Percentiles rank a stretch among this genome's conserved stretches.
These are phyloP conservation scores for Albula glossodonta DNA, from an alignment of 2,113 vertebrate species.

Conservation along the genomic window DNA sequence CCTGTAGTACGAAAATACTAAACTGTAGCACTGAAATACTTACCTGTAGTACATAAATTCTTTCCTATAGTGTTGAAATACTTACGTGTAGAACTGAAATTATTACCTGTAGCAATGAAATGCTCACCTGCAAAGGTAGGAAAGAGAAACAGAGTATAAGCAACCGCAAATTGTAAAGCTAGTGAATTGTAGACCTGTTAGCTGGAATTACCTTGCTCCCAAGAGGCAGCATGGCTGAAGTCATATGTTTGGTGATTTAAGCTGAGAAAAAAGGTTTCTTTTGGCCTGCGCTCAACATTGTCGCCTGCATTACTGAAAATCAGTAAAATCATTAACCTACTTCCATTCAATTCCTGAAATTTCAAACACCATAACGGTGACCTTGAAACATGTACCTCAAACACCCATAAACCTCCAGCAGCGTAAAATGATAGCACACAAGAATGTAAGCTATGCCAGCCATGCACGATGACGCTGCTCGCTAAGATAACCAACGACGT, in stretches of 20 bases:
- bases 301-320: neutral
- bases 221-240: no score
- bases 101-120: no score
- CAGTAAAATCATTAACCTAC: neutral
- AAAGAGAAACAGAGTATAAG: no score
- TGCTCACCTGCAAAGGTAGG: no score
- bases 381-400: neutral
- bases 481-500: neutral
- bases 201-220: no score
- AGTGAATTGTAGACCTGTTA: no score
- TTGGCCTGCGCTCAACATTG: neutral
- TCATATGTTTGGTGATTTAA: no score
- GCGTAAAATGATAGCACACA: neutral
- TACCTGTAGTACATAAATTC: no score
- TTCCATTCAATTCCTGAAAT: neutral
- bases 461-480: neutral
- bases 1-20: neutral
- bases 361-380: neutral
- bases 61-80: no score
- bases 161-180: no score
- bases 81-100: neutral
- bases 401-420: neutral
- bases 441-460: neutral
- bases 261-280: neutral
- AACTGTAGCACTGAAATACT: no score